Evolutionary conservation across 2,797 vertebrate species (phyloP).

Genomic region (Pseudopleuronectes americanus): DNA sequence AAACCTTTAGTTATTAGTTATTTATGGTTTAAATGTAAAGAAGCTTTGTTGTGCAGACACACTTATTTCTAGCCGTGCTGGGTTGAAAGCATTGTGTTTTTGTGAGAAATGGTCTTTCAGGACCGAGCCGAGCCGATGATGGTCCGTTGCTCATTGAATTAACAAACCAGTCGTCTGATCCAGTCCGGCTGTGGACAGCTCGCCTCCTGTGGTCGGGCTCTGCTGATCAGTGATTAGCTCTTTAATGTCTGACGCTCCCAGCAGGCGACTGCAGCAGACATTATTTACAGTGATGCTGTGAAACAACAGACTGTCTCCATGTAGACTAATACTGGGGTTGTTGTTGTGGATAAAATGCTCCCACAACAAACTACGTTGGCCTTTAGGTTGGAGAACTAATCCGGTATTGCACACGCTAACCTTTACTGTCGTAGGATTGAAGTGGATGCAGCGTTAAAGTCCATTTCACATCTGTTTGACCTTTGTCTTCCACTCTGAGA

Average conservation of each 20-base stretch:
- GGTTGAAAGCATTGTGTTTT: conserved; percentile 12
- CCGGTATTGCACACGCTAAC: neutral
- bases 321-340: neutral
- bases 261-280: conserved; percentile 6
- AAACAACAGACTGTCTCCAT: conserved; percentile 10
- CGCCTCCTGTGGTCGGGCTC: conserved; percentile 34
- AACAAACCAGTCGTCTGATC: conserved; percentile 28
- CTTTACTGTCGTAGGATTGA: neutral
- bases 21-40: too few relatives aligned
- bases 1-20: too few relatives aligned
- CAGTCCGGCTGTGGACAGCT: conserved; percentile 15
- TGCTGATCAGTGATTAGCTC: conserved; percentile 55
- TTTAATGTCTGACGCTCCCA: conserved; percentile 9
- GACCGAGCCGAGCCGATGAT: conserved; percentile 19
- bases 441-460: conserved; percentile 10
- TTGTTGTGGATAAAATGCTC: neutral
- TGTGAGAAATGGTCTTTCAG: conserved; percentile 37
- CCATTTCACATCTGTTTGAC: conserved; percentile 3
- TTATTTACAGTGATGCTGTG: conserved; percentile 9
- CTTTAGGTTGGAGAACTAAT: neutral
- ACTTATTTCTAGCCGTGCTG: neutral
- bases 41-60: neutral
- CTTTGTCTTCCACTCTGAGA: conserved; percentile 6
- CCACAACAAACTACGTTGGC: neutral
- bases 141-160: conserved; percentile 45